phyloP scores from a whole-genome alignment of 1,140 invertebrate genomes.

The Vanessa tameamea region DNA sequence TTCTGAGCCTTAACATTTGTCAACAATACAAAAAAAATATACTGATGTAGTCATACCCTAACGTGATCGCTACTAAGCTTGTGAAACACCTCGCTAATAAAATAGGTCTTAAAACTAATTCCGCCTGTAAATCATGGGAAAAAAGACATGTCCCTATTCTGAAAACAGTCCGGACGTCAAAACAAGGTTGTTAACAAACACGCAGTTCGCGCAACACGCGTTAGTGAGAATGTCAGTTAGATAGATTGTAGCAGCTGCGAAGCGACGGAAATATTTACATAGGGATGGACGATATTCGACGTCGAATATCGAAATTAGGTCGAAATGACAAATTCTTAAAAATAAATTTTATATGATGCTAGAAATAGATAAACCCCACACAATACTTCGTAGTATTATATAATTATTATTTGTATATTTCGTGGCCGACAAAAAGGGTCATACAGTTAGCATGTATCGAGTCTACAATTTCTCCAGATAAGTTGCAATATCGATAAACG shows the following conservation, averaged over 20 bases:
- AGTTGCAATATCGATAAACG: too few relatives aligned
- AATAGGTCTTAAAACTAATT: constrained; percentile 10
- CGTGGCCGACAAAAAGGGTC: too few relatives aligned
- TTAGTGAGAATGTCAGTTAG: constrained; percentile 45
- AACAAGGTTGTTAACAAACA: constrained; percentile 75
- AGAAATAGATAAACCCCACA: too few relatives aligned
- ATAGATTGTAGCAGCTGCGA: constrained; percentile 68
- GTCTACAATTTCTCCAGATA: too few relatives aligned
- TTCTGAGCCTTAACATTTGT: too few relatives aligned
- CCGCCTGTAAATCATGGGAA: constrained; percentile 8
- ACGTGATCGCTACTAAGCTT: neutral
- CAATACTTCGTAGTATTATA: too few relatives aligned
- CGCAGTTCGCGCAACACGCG: constrained; percentile 46
- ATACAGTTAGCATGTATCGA: too few relatives aligned
- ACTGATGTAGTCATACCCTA: too few relatives aligned
- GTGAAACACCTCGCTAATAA: constrained; percentile 10
- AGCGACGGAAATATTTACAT: constrained; percentile 62
- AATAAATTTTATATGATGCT: too few relatives aligned
- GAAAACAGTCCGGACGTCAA: constrained; percentile 66
- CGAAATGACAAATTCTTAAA: too few relatives aligned
- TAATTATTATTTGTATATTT: too few relatives aligned
- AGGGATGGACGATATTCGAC: constrained; percentile 37
- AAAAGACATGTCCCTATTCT: constrained; percentile 49
- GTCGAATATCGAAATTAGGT: constrained; percentile 28
- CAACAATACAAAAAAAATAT: too few relatives aligned